These are phyloP conservation scores for Ctenodactylus gundi DNA, from an alignment of 2,113 vertebrate species.

Conservation along the genomic window DNA sequence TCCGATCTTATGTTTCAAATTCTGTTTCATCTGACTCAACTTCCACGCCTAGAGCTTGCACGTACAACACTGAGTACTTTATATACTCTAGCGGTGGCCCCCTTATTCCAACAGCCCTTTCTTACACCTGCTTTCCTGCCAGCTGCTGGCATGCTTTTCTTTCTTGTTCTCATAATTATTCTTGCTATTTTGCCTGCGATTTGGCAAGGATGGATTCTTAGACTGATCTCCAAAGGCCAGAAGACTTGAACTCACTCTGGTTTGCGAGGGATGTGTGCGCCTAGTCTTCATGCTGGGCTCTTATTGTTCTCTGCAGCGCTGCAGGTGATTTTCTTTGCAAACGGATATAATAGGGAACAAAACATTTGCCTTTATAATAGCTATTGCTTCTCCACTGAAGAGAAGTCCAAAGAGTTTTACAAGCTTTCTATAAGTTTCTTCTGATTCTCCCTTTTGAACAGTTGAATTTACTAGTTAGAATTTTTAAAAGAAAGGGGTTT, in stretches of 20 bases:
- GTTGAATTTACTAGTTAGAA: not conserved
- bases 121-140: not conserved
- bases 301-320: not conserved
- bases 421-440: slow-evolving; percentile 35
- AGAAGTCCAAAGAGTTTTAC: slow-evolving; percentile 34
- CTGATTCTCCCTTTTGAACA: slow-evolving; percentile 42
- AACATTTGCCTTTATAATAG: slow-evolving; percentile 42
- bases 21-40: not conserved
- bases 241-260: not conserved
- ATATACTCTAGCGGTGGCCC: not conserved
- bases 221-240: not conserved
- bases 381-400: slow-evolving; percentile 28
- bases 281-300: not conserved
- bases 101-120: not conserved
- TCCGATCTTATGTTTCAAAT: not conserved
- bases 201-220: not conserved
- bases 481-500: not conserved
- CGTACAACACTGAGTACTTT: not conserved
- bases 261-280: not conserved
- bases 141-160: slow-evolving; percentile 39
- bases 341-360: slow-evolving; percentile 45
- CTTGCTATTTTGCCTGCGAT: not conserved
- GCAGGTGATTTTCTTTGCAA: slow-evolving; percentile 54
- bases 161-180: not conserved
- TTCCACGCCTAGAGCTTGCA: not conserved